phyloP scores from a whole-genome alignment of 2,888 invertebrate genomes.

The Parnassius mnemosyne region DNA sequence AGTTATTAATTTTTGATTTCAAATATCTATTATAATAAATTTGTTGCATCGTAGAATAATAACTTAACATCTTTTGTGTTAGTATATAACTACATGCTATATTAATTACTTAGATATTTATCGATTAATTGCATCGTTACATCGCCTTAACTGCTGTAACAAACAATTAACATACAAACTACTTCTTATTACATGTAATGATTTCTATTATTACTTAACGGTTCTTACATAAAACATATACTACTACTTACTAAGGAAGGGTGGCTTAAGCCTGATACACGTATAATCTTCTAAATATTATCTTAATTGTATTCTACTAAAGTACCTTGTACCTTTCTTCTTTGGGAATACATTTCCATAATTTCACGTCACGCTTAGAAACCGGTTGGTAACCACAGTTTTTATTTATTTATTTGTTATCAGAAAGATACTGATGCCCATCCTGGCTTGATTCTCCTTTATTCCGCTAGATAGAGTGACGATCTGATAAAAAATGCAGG shows the following conservation, averaged over 20 bases:
- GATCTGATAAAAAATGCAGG: too few relatives aligned
- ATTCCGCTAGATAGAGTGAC: too few relatives aligned
- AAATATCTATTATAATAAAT: constrained; percentile 7
- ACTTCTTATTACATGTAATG: constrained; percentile 23
- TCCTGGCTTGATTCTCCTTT: too few relatives aligned
- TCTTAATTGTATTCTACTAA: too few relatives aligned
- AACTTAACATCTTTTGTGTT: constrained; percentile 16
- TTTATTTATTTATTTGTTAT: too few relatives aligned
- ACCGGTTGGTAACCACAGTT: too few relatives aligned
- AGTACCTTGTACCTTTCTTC: too few relatives aligned
- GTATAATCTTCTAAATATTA: too few relatives aligned
- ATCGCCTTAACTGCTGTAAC: constrained; percentile 22
- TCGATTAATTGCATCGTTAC: constrained; percentile 22
- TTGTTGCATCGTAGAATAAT: not conserved
- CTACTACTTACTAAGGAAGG: not conserved
- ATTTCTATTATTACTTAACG: constrained; percentile 17
- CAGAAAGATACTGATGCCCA: too few relatives aligned
- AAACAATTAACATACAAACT: constrained; percentile 26
- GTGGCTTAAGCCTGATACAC: not conserved
- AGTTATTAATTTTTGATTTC: not conserved
- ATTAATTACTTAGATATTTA: constrained; percentile 21
- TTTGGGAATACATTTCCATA: too few relatives aligned
- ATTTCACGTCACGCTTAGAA: too few relatives aligned
- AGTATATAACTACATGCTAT: constrained; percentile 15
- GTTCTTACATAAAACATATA: constrained; percentile 10